Conservation (phyloP, 2,888 invertebrate genomes). For the Drosophila emarginata region DNA sequence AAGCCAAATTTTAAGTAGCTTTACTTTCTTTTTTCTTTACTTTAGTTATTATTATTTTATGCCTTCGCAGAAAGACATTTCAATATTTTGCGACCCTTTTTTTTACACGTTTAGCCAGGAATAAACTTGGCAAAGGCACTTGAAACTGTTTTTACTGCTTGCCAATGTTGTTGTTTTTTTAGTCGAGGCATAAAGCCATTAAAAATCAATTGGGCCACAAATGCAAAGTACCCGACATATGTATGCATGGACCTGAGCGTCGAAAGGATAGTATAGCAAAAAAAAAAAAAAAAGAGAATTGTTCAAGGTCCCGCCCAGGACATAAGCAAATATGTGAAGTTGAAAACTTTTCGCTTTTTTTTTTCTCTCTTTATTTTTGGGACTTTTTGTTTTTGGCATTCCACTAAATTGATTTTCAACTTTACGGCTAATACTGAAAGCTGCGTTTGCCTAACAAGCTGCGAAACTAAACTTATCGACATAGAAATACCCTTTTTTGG, state of each 20-base stretch:
- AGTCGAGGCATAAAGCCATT: constrained; percentile 57
- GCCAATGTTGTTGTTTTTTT: constrained; percentile 47
- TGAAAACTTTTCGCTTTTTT: background rate
- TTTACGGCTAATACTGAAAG: constrained; percentile 43
- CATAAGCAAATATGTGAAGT: constrained; percentile 10
- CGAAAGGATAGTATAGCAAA: background rate
- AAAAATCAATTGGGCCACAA: constrained; percentile 67
- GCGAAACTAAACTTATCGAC: background rate
- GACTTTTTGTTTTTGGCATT: constrained; percentile 36
- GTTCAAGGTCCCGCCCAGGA: constrained; percentile 20
- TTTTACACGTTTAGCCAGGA: constrained; percentile 2
- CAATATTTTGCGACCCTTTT: constrained; percentile 46
- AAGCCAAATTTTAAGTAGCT: constrained; percentile 21
- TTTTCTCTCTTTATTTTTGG: constrained; percentile 30
- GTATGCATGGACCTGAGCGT: constrained; percentile 21
- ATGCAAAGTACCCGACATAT: constrained; percentile 49
- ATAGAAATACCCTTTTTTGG: background rate
- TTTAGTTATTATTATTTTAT: background rate
- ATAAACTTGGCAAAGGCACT: constrained; percentile 14
- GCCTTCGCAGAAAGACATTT: constrained; percentile 39
- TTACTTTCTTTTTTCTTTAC: constrained; percentile 24
- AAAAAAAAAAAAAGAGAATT: constrained; percentile 7
- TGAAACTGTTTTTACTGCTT: constrained; percentile 48
- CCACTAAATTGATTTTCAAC: constrained; percentile 66
- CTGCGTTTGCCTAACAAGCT: constrained; percentile 28